Base-by-base conservation (phyloP, 53 echinoderm and acorn worm genomes). In the Luidia sarsii region DNA sequence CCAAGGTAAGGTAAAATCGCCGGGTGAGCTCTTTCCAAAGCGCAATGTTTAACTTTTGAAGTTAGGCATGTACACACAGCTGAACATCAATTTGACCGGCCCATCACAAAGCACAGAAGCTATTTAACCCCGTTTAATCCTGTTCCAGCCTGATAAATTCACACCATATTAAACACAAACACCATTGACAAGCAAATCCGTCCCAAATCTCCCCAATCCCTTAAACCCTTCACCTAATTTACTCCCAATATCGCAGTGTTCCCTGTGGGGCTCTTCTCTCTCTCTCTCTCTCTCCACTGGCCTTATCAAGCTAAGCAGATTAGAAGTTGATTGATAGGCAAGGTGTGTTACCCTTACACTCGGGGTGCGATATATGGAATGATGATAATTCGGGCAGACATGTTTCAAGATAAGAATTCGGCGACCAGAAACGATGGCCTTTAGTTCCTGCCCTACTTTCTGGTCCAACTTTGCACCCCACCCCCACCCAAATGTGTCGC, bases 101-200 rank as follows among this genome's bases (percentile, higher is more conserved):
- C 7, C 19, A 34, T 21, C 64, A 64, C 64, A 0, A 19, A 34
- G 33, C 39, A 65, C 65, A 65, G 39, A 65, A 65, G 39, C 65
- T 39, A 16, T 39, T 65, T 23, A 38, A 34, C 64, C 33, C 61
- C 61, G 14, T 30, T 28, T 3, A 8, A 31, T 16, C 29, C 50
- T 20, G 31, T 30, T 50, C 50, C 30, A 70, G 50, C 51, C 52
- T 70, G 70, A 70, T 52, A 70, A 70, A 70, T 70, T 50, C 70
- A 50, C 70, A 50, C 70, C 25, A 0, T 3, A n/a, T n/a, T n/a
- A 50, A 25, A 70, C 51, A 33, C 70, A 70, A 70, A 70, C 37
- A 52, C 21, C 33, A 51, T 50, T 70, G 70, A 52, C 70, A 51
- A 31, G 70, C n/a, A 70, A 70, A 49, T 50, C 70, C 50, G 8